Conservation (phyloP, 2,888 invertebrate genomes). For the Pyrrhopygopsis socrates region DNA sequence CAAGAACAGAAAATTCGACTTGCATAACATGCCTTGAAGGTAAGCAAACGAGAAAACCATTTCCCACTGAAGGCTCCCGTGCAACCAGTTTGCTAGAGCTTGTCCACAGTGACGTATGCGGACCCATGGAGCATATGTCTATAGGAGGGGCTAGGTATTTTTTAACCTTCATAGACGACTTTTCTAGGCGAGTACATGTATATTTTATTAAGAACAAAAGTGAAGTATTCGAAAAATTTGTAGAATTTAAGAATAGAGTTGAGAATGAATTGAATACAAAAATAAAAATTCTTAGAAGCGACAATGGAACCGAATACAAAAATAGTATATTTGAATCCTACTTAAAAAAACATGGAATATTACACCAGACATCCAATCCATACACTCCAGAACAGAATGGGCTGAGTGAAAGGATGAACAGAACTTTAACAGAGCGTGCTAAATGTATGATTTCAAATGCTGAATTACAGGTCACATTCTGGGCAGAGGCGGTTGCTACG, state of each 20-base stretch:
- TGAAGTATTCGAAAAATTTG: slow-evolving; percentile 49
- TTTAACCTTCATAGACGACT: slow-evolving; percentile 67
- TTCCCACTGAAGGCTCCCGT: slow-evolving; percentile 36
- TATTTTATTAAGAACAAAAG: slow-evolving; percentile 59
- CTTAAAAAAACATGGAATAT: slow-evolving; percentile 85
- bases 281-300: slow-evolving; percentile 65
- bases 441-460: slow-evolving; percentile 64
- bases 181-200: slow-evolving; percentile 46
- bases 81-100: slow-evolving; percentile 47
- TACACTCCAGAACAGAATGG: slow-evolving; percentile 88
- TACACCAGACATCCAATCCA: slow-evolving; percentile 76
- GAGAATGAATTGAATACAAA: slow-evolving; percentile 65
- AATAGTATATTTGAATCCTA: slow-evolving; percentile 67
- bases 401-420: slow-evolving; percentile 84
- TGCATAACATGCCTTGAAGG: slow-evolving; percentile 64
- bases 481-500: slow-evolving; percentile 87
- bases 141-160: slow-evolving; percentile 56
- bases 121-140: slow-evolving; percentile 32
- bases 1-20: slow-evolving; percentile 26
- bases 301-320: slow-evolving; percentile 67
- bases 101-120: slow-evolving; percentile 70
- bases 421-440: slow-evolving; percentile 65
- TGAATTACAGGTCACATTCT: slow-evolving; percentile 56
- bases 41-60: slow-evolving; percentile 67
- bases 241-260: slow-evolving; percentile 57